Evolutionary conservation across 2,113 vertebrate species (phyloP), one percentile per base, ranked within the genome.

Genomic region (Siniperca knerii): DNA sequence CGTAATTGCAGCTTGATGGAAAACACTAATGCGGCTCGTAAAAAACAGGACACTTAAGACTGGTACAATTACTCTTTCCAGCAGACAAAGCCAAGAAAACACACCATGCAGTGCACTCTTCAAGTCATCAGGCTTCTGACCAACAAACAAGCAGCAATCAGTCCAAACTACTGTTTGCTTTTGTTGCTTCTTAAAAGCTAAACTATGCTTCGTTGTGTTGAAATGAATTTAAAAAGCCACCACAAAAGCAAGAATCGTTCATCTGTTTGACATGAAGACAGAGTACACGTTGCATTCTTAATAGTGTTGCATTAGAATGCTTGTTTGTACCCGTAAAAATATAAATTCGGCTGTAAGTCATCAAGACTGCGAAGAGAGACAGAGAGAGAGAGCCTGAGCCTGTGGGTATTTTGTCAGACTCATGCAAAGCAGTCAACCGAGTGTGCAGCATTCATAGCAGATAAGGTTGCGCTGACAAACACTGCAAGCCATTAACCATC

Each of bases 1-100:
- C 66, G 84, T 93, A 93, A 95, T 93, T 94, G 92, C 89, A 88
- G 76, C 85, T 90, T 90, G 93, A 90, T 92, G 93, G 93, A 95
- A 94, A 92, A 95, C 87, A 90, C 90, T 93, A 94, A 94, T 92
- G 92, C 89, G 86, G 85, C 90, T 94, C 75, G 69, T 93, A 92
- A 95, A 89, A 93, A 94, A 91, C 54, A 58, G 87, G 90, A 90
- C 90, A 90, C 90, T 94, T 93, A 93, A 90, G 89, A 87, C 85
- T 87, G 81, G 84, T 84, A 91, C 92, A 92, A 94, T 95, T 92
- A 90, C 90, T 91, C 87, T 94, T 94, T 94, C 87, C 90, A 92
- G 77, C 77, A 76, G 74, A 92, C 91, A 81, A 88, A 90, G 92
- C 93, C 91, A 93, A 91, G 70, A 88, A 89, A 88, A 88, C 46